phyloP scores from a whole-genome alignment of 2,113 vertebrate species.

The Lampris incognitus region DNA sequence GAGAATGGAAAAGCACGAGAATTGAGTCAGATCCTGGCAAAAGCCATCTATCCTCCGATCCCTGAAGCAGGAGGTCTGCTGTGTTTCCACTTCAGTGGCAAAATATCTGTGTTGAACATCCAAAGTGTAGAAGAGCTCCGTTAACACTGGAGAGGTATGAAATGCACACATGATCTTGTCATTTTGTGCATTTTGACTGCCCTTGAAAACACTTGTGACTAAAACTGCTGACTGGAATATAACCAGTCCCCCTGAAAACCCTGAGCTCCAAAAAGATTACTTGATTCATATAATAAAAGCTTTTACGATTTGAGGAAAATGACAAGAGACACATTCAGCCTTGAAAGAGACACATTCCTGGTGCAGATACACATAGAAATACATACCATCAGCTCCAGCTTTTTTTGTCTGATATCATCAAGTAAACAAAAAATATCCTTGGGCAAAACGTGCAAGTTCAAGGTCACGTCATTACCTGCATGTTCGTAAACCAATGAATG shows the following conservation, averaged over 20 bases:
- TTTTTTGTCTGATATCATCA: constrained; percentile 11
- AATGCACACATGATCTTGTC: background rate
- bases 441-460: background rate
- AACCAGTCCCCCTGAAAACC: constrained; percentile 13
- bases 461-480: background rate
- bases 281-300: background rate
- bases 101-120: background rate
- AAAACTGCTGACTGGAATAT: constrained; percentile 33
- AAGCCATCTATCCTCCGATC: background rate
- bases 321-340: constrained; percentile 19
- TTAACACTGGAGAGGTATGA: constrained; percentile 1
- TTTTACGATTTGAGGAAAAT: constrained; percentile 17
- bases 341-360: constrained; percentile 24
- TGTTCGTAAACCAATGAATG: background rate
- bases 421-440: background rate
- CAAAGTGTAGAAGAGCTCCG: background rate
- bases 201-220: constrained; percentile 26
- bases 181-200: constrained; percentile 1
- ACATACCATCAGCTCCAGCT: background rate
- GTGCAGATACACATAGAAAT: constrained; percentile 26
- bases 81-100: constrained; percentile 6
- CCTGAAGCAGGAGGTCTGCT: background rate
- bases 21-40: constrained; percentile 19
- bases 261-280: constrained; percentile 35
- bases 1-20: constrained; percentile 29